These are phyloP conservation scores for Pseudotriccus pelzelni DNA, from an alignment of 2,797 vertebrate species.

Conservation along the genomic window DNA sequence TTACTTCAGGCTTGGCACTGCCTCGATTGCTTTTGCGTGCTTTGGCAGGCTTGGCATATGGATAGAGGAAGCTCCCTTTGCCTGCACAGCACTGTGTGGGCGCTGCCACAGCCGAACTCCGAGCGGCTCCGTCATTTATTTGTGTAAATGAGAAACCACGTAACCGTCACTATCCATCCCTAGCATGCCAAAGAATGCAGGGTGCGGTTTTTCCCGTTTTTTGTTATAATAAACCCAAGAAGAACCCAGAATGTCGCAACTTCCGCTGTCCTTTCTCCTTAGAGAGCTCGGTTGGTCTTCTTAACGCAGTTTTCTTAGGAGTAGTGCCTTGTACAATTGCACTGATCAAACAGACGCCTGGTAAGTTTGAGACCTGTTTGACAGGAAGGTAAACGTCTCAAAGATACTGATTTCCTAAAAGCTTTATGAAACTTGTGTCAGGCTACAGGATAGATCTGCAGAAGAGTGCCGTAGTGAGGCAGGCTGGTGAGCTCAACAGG, in stretches of 20 bases:
- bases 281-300: background rate
- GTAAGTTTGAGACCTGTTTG: background rate
- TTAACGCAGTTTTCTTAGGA: background rate
- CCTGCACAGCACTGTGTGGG: background rate
- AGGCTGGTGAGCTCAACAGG: background rate
- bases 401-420: background rate
- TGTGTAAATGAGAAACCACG: background rate
- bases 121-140: background rate
- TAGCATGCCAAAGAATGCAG: background rate
- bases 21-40: background rate
- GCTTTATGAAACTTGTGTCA: background rate
- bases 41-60: background rate
- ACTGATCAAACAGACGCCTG: background rate
- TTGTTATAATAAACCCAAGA: background rate
- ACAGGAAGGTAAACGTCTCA: background rate
- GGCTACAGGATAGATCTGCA: rapidly evolving
- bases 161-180: background rate
- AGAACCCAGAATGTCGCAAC: background rate
- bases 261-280: background rate
- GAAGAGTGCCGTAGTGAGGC: background rate
- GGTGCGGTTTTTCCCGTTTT: background rate
- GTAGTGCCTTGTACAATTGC: background rate
- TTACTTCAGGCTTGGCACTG: background rate
- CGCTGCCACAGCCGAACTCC: background rate
- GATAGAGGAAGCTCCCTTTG: background rate